Evolutionary conservation across 1,140 invertebrate genomes (phyloP).

Genomic region (Drosophila parvula): DNA sequence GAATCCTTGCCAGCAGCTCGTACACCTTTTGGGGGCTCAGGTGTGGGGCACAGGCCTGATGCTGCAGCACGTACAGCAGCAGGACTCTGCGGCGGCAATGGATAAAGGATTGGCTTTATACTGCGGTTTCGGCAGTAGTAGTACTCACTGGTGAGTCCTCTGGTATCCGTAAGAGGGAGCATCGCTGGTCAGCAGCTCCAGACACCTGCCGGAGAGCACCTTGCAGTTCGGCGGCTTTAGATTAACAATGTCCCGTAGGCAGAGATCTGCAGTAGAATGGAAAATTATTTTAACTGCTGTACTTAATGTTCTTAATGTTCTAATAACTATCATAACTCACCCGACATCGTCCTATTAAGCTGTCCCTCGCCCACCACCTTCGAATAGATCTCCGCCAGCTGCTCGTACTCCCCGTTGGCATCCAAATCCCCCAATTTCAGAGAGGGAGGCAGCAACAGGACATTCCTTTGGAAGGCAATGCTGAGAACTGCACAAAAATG

Average conservation of each 20-base stretch:
- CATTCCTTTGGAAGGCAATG: conserved; percentile 62
- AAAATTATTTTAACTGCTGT: too few species aligned
- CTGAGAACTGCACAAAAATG: conserved; percentile 50
- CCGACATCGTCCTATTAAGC: conserved; percentile 63
- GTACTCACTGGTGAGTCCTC: conserved; percentile 74
- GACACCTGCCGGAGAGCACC: conserved; percentile 35
- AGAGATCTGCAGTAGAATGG: conserved; percentile 33
- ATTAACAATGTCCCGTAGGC: conserved; percentile 57
- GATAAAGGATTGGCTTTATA: not conserved
- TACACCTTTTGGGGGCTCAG: conserved; percentile 58
- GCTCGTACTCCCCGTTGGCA: conserved; percentile 70
- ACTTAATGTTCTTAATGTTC: too few species aligned
- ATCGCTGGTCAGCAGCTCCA: conserved; percentile 59
- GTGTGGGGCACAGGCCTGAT: conserved; percentile 65
- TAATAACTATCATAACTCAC: conserved; percentile 9
- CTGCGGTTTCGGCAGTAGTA: too few species aligned
- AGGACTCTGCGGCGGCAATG: conserved; percentile 48
- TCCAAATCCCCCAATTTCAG: conserved; percentile 54
- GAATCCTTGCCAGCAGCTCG: conserved; percentile 56
- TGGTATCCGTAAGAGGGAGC: conserved; percentile 69
- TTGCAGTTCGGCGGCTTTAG: conserved; percentile 40
- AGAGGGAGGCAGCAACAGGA: conserved; percentile 49
- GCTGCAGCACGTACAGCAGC: conserved; percentile 71
- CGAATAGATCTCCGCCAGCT: conserved; percentile 54
- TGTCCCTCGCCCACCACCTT: conserved; percentile 50